Percentiles rank a stretch among this genome's conserved stretches.
Conservation (phyloP, 2,888 invertebrate species). For the Creontiades dilutus region DNA sequence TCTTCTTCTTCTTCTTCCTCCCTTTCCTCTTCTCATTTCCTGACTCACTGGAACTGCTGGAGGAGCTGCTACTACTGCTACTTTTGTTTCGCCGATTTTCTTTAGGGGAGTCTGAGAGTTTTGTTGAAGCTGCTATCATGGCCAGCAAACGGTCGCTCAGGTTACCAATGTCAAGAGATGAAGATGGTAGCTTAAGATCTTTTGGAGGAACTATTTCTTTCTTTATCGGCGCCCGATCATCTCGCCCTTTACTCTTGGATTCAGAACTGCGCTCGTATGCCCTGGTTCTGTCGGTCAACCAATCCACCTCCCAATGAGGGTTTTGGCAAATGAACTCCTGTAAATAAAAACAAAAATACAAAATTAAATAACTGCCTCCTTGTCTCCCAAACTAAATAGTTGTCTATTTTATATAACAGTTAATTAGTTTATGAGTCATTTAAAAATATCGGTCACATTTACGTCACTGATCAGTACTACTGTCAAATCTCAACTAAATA, state of each 20-base stretch:
- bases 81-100: not conserved
- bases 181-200: conserved; percentile 17
- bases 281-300: conserved; percentile 89
- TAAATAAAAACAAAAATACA: conserved; percentile 73
- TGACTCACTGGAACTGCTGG: not conserved
- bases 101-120: not conserved
- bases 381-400: too few species aligned
- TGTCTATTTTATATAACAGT: not conserved
- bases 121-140: conserved; percentile 65
- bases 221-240: conserved; percentile 41
- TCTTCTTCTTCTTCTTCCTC: conserved; percentile 69
- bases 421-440: too few species aligned
- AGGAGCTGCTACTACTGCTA: conserved; percentile 48
- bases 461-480: too few species aligned
- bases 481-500: too few species aligned
- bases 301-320: conserved; percentile 92
- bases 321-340: conserved; percentile 91
- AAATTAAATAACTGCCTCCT: not conserved
- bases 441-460: too few species aligned
- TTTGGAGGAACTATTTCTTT: not conserved
- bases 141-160: conserved; percentile 73
- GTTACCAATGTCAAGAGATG: conserved; percentile 56
- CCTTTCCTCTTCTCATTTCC: conserved; percentile 50
- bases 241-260: conserved; percentile 67
- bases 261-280: conserved; percentile 82